phyloP scores from a whole-genome alignment of 2,113 vertebrate genomes.

The Melanerpes aurifrons region DNA sequence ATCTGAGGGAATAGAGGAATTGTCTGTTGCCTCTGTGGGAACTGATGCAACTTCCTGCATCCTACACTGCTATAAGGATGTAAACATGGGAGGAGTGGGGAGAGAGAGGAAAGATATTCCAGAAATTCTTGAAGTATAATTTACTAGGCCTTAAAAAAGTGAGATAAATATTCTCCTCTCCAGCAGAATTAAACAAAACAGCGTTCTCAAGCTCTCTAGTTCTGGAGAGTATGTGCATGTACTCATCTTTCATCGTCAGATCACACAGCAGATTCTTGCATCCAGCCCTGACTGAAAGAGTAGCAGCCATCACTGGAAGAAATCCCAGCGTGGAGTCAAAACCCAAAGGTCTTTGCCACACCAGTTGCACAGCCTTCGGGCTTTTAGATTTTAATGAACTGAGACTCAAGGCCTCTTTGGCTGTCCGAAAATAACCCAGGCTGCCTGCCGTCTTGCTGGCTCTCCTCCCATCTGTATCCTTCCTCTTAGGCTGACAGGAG shows the following conservation, averaged over 20 bases:
- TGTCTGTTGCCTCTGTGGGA: neutral
- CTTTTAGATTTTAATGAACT: neutral
- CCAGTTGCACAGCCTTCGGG: neutral
- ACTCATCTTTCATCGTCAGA: neutral
- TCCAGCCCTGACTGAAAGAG: neutral
- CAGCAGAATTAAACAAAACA: neutral
- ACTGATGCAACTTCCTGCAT: neutral
- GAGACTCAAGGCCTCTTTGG: neutral
- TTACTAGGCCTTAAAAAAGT: neutral
- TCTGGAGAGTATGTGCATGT: neutral
- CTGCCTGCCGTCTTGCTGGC: neutral
- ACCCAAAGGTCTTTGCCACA: neutral
- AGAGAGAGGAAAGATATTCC: neutral
- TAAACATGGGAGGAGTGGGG: neutral
- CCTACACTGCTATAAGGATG: neutral
- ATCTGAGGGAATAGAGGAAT: neutral
- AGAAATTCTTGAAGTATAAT: neutral
- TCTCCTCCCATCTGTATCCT: neutral
- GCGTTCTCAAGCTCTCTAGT: neutral
- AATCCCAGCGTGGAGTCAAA: neutral
- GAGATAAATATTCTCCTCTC: neutral
- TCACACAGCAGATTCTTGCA: neutral
- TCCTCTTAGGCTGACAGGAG: neutral
- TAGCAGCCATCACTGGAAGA: neutral
- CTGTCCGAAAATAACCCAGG: neutral